Base-by-base conservation (phyloP, 2,888 invertebrate genomes). In the Achlya flavicornis region DNA sequence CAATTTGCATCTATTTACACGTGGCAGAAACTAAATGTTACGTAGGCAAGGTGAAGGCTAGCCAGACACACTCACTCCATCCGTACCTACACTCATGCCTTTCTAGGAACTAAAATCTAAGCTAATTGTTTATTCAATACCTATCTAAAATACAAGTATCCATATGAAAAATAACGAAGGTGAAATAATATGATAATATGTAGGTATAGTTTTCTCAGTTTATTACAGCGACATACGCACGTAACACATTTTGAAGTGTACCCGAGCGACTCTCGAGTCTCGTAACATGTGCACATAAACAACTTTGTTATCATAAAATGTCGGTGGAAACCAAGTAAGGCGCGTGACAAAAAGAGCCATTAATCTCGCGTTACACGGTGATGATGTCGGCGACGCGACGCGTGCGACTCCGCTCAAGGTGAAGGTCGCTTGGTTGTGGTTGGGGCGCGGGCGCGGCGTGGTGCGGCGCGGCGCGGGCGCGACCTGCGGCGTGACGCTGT, bases 281-380 rank as follows among this genome's bases (percentile, higher is more conserved):
- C 3, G 10, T 19, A 53, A 19, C 19, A 53, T 53, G 19, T 53
- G 53, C 53, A 19, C 53, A 53, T 68, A 69, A 70, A 71, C 65
- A 73, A 67, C 72, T 66, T 77, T 73, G 66, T 70, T 72, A 71
- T 76, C 57, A 62, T 59, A 65, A 67, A 72, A 68, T 71, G 68
- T 64, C 69, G 65, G 65, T 72, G 70, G 75, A 66, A 75, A 75
- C 76, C 79, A 75, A 78, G 78, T 75, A 78, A 78, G 79, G 80
- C 81, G 85, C 85, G 85, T 89, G 87, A 88, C 86, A 84, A 87
- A 85, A 83, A 80, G 73, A 71, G 77, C 73, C 81, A 86, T 87
- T 86, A 88, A 88, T 89, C 85, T 83, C 79, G 74, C 75, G 81
- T 81, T 85, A 83, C 83, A 75, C 73, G 75, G 65, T 73, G 66